phyloP scores from a whole-genome alignment of 2,113 vertebrate species.

The Octodon degus region DNA sequence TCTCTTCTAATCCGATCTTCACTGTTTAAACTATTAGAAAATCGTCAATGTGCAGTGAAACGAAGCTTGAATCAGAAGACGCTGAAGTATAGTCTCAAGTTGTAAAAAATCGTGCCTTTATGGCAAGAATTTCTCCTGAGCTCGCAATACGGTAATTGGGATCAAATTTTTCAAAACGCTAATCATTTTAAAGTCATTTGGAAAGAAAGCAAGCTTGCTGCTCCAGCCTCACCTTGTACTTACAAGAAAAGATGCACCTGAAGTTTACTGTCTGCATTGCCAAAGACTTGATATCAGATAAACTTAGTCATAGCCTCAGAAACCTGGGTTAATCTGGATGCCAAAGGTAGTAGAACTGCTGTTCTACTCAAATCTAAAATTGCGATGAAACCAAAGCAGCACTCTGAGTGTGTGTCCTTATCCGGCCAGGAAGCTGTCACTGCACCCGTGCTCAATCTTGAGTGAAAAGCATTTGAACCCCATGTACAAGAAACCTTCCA shows the following conservation, averaged over 20 bases:
- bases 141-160: constrained; percentile 5
- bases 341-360: neutral
- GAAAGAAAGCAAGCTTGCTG: constrained; percentile 59
- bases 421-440: neutral
- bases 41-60: neutral
- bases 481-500: neutral
- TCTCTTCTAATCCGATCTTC: neutral
- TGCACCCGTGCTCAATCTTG: neutral
- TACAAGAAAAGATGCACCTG: constrained; percentile 52
- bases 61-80: constrained; percentile 8
- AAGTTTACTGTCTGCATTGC: constrained; percentile 4
- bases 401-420: neutral
- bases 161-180: constrained; percentile 36
- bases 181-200: constrained; percentile 9
- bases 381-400: neutral
- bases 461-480: neutral
- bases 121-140: constrained; percentile 44
- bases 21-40: constrained; percentile 35
- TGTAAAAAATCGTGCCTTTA: neutral
- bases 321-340: constrained; percentile 21
- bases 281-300: constrained; percentile 59
- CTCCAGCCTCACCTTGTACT: constrained; percentile 22
- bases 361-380: neutral
- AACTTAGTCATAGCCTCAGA: neutral
- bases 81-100: neutral